Conservation (phyloP, 2,888 invertebrate genomes). For the Leucophora obtusa region DNA sequence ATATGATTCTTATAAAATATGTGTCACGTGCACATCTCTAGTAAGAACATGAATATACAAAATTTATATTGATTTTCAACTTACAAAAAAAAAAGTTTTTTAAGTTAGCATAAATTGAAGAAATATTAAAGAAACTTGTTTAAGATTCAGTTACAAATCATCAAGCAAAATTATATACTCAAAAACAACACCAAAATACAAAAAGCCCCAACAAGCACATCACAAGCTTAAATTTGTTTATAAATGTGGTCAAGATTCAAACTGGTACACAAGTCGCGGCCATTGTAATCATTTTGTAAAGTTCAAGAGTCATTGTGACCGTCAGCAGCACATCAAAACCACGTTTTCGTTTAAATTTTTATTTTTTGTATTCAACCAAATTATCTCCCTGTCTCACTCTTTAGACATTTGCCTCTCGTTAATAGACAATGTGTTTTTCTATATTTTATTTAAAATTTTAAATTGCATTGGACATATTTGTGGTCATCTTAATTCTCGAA, state of each 20-base stretch:
- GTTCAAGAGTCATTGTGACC: constrained; percentile 63
- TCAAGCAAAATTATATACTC: constrained; percentile 22
- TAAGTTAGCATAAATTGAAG: background rate
- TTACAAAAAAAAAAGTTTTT: constrained; percentile 1
- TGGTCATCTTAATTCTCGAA: constrained; percentile 15
- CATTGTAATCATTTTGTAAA: constrained; percentile 63
- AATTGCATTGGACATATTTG: background rate
- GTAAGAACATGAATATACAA: background rate
- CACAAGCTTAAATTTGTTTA: constrained; percentile 38
- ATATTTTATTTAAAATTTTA: constrained; percentile 5
- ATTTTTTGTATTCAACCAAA: constrained; percentile 2
- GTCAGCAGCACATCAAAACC: constrained; percentile 45
- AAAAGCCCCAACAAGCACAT: background rate
- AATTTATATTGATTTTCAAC: background rate
- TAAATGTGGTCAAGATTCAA: constrained; percentile 60
- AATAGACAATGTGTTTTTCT: constrained; percentile 1
- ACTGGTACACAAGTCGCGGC: constrained; percentile 62
- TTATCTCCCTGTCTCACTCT: background rate
- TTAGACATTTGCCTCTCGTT: background rate
- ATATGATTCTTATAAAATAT: background rate
- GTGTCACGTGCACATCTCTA: background rate
- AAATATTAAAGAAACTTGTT: constrained; percentile 36
- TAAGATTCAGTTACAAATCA: constrained; percentile 33
- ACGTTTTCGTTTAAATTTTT: constrained; percentile 5
- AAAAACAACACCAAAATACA: constrained; percentile 19